A percentile compares a stretch with the other conserved stretches of the same genome.
phyloP scores from a whole-genome alignment of 2,888 invertebrate species.

The Drosophila monieri region DNA sequence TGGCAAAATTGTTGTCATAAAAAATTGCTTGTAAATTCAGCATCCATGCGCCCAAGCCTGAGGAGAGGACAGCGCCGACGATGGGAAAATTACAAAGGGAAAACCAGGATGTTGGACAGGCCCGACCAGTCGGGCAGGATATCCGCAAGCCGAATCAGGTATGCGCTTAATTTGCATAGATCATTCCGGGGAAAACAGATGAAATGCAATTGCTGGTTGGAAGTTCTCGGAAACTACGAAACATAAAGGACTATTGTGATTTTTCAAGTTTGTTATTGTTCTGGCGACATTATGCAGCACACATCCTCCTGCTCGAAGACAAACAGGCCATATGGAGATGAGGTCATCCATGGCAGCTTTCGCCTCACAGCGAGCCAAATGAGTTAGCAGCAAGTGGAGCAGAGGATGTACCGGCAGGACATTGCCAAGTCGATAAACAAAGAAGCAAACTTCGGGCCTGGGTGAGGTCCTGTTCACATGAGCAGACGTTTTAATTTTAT shows the following conservation, averaged over 20 bases:
- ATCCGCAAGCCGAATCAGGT: constrained; percentile 14
- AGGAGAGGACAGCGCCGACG: background rate
- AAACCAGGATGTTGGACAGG: constrained; percentile 11
- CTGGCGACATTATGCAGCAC: background rate
- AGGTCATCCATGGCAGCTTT: constrained; percentile 9
- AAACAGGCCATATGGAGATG: constrained; percentile 21
- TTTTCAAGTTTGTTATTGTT: background rate
- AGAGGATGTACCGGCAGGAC: constrained; percentile 33
- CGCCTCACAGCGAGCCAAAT: constrained; percentile 12
- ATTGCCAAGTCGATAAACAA: constrained; percentile 67
- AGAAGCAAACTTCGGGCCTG: constrained; percentile 59
- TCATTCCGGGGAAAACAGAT: background rate
- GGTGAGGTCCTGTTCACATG: constrained; percentile 56
- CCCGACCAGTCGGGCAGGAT: constrained; percentile 18
- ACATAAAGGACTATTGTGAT: background rate
- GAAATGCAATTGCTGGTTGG: background rate
- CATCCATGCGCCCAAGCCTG: constrained; percentile 44
- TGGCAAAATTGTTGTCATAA: constrained; percentile 55
- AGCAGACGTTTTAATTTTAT: constrained; percentile 76
- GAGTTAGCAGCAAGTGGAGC: constrained; percentile 44
- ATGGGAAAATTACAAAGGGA: no score
- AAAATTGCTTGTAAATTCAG: constrained; percentile 56
- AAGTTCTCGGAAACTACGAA: background rate
- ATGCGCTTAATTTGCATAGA: constrained; percentile 2
- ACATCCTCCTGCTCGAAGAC: constrained; percentile 4